phyloP scores from a whole-genome alignment of 1,140 invertebrate genomes.

The Drosophila murphyi region DNA sequence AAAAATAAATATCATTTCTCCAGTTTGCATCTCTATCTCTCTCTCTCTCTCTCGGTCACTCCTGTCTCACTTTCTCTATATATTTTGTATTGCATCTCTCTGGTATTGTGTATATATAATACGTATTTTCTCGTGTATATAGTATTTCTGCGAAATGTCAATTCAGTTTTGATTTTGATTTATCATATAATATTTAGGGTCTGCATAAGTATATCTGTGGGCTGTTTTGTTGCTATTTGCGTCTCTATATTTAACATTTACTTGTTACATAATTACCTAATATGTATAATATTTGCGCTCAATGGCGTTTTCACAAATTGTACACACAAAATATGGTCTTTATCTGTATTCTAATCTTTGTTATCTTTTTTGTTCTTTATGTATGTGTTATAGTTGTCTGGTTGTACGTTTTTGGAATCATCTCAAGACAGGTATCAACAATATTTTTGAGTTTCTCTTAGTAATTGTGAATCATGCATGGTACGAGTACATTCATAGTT shows the following conservation, averaged over 20 bases:
- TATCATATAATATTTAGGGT: slow-evolving; percentile 33
- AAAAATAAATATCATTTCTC: slow-evolving; percentile 22
- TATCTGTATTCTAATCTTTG: slow-evolving; percentile 37
- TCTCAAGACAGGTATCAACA: slow-evolving; percentile 43
- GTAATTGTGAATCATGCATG: slow-evolving; percentile 41
- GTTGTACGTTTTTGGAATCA: slow-evolving; percentile 35
- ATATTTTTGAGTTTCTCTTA: slow-evolving; percentile 38
- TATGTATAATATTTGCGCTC: slow-evolving; percentile 42
- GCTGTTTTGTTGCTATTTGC: slow-evolving; percentile 51
- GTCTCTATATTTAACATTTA: slow-evolving; percentile 16
- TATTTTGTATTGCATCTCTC: slow-evolving; percentile 15
- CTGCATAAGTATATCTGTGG: slow-evolving; percentile 73
- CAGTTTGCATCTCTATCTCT: slow-evolving; percentile 2
- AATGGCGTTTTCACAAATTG: slow-evolving; percentile 55
- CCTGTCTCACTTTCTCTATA: slow-evolving; percentile 20
- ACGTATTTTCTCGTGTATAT: slow-evolving; percentile 52
- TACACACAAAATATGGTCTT: slow-evolving; percentile 73
- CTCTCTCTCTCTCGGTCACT: not conserved
- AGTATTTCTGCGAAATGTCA: slow-evolving; percentile 34
- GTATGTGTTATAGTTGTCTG: slow-evolving; percentile 47
- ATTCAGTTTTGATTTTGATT: slow-evolving; percentile 12
- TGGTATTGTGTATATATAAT: slow-evolving; percentile 24
- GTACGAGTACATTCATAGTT: slow-evolving; percentile 26
- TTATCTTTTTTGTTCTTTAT: slow-evolving; percentile 28
- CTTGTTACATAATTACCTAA: slow-evolving; percentile 51